A percentile compares a stretch with the other conserved stretches of the same genome.
These are phyloP conservation scores for Cossypha caffra DNA, from an alignment of 2,797 vertebrate species.

Conservation along the genomic window DNA sequence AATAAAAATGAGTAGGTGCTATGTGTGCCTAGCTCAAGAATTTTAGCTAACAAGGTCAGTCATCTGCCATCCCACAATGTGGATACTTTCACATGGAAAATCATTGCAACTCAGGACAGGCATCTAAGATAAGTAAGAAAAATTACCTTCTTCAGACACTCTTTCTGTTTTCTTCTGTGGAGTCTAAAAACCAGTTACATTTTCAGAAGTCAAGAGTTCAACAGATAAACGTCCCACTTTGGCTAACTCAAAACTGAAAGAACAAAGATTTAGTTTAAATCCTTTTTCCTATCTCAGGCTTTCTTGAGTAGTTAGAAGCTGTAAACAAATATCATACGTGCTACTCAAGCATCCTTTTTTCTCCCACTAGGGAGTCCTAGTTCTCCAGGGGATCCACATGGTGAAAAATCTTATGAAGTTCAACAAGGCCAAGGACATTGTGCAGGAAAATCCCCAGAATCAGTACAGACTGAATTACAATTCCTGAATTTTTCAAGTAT, in stretches of 20 bases:
- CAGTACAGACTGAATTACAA: not conserved
- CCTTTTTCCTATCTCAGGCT: not conserved
- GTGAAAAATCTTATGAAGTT: not conserved
- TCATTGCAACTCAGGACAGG: not conserved
- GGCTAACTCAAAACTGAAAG: not conserved
- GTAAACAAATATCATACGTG: not conserved
- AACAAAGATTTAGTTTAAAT: not conserved
- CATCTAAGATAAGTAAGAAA: not conserved
- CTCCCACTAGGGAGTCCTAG: not conserved
- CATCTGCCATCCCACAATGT: not conserved
- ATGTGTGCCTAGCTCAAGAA: not conserved
- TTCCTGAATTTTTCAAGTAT: not conserved
- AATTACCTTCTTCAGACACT: not conserved
- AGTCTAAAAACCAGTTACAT: not conserved
- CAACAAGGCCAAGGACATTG: not conserved
- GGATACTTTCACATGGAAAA: not conserved
- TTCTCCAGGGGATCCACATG: fast-evolving
- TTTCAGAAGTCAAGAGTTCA: not conserved
- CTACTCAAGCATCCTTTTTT: not conserved
- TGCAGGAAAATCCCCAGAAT: not conserved
- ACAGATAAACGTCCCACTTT: not conserved
- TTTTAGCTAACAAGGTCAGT: not conserved
- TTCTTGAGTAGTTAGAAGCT: not conserved
- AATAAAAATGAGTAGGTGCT: not conserved
- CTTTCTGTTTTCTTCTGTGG: not conserved